Evolutionary conservation across 2,797 vertebrate species (phyloP), one percentile per base, ranked within the genome.

Genomic region (Artibeus lituratus): DNA sequence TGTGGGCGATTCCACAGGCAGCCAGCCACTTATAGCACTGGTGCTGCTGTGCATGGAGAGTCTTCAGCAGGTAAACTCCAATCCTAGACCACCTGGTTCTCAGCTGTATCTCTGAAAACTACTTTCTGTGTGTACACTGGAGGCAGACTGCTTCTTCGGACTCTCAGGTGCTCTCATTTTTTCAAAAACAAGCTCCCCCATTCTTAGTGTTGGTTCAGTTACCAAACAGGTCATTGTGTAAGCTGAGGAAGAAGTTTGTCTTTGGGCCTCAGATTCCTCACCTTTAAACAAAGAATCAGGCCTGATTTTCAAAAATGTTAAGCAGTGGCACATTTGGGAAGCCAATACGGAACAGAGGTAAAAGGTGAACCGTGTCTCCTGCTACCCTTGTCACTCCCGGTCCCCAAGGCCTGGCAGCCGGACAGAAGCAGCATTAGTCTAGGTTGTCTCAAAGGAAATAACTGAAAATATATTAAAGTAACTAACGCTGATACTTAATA

Each of bases 281-380:
- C 69, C 76, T 91, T 96, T 90, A 62, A 18, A n/a, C 26, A 47
- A 93, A 94, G 76, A 29, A 77, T 81, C 35, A 72, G 32, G n/a
- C 73, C 67, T 47, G 19, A 5, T 62, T 90, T 94, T 78, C 70
- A 51, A 67, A 77, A 5, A 19, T 19, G 51, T 69, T 74, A 90
- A 80, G 26, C 77, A 82, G 18, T 69, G 18, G 49, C 37, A 67
- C 11, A 7, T 37, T 62, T 69, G 59, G 10, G 39, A 87, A 29
- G 39, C 47, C 57, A 47, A 9, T 44, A 42, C 18, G 3, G 7
- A 53, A 85, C 74, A 35, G 8, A 87, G n/a, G 47, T 2, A 32
- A 44, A 73, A 74, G 62, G 29, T 14, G 9, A 62, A 21, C 35
- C 0, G 3, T 11, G 12, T 72, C 42, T 82, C 59, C 8, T 21